Evolutionary conservation across 37 sponge, comb jelly and placozoan genomes (phyloP).

Genomic region (Aplysina aerophoba): DNA sequence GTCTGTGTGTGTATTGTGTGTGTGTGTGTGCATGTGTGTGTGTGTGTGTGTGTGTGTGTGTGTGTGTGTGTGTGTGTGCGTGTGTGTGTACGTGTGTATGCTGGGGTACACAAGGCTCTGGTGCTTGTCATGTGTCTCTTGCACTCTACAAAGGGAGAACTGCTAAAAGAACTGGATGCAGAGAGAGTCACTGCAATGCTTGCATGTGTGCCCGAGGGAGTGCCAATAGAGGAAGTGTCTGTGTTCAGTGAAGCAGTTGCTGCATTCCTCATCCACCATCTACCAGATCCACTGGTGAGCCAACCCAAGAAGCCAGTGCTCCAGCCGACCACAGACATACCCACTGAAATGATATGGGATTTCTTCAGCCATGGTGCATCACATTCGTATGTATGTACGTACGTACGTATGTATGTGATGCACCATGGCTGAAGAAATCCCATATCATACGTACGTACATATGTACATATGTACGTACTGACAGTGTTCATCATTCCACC

Average conservation of each 20-base stretch:
- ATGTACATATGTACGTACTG: not conserved
- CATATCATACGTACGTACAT: not conserved
- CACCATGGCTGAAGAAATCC: no score
- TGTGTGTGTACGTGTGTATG: slow-evolving; percentile 5
- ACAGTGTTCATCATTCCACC: no score
- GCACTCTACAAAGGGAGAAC: not conserved
- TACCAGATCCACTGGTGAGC: slow-evolving; percentile 45
- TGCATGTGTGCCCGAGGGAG: slow-evolving; percentile 36
- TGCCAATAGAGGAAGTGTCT: slow-evolving; percentile 12
- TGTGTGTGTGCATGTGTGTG: not conserved
- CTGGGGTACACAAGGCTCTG: not conserved
- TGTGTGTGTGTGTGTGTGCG: not conserved
- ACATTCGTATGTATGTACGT: no score
- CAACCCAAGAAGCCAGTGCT: not conserved
- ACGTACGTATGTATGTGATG: no score
- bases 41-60: not conserved
- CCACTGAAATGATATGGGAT: no score
- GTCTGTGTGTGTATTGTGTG: slow-evolving; percentile 33
- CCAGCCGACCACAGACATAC: no score
- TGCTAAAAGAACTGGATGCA: slow-evolving; percentile 17
- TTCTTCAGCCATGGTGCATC: no score
- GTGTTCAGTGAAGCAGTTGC: slow-evolving; percentile 42
- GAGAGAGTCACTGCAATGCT: slow-evolving; percentile 33
- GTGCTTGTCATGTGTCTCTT: not conserved
- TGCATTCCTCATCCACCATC: slow-evolving; percentile 49